These are phyloP conservation scores for Ennomos erosarius DNA, from an alignment of 2,888 invertebrate genomes.

Conservation along the genomic window DNA sequence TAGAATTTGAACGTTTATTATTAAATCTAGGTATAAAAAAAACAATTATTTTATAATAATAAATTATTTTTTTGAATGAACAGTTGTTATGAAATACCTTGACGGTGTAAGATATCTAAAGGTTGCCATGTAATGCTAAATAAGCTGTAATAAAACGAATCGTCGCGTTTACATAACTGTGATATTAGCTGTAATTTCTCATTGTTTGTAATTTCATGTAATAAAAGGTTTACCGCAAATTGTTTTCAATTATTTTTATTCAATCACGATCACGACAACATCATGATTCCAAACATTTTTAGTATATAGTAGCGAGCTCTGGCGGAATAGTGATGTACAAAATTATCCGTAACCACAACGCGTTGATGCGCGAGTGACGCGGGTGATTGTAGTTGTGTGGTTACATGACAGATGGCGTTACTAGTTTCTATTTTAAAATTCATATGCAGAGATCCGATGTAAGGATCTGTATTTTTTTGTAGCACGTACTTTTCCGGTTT, in stretches of 20 bases:
- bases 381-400: slow-evolving; percentile 1
- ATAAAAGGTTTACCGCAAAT: slow-evolving; percentile 31
- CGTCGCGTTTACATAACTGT: slow-evolving; percentile 48
- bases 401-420: slow-evolving; percentile 9
- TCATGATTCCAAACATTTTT: slow-evolving; percentile 1
- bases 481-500: no score
- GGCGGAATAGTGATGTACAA: slow-evolving; percentile 12
- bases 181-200: slow-evolving; percentile 50
- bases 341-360: slow-evolving; percentile 3
- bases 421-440: background rate
- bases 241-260: slow-evolving; percentile 32
- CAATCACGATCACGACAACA: slow-evolving; percentile 1
- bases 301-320: slow-evolving; percentile 19
- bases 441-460: no score
- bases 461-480: no score
- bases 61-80: no score
- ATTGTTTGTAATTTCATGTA: slow-evolving; percentile 32
- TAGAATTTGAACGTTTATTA: no score
- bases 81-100: background rate
- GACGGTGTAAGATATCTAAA: background rate
- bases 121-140: background rate
- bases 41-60: no score
- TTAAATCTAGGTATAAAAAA: no score
- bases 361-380: no score
- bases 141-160: slow-evolving; percentile 11